phyloP scores from a whole-genome alignment of 1,140 invertebrate species.

The Pantala flavescens region DNA sequence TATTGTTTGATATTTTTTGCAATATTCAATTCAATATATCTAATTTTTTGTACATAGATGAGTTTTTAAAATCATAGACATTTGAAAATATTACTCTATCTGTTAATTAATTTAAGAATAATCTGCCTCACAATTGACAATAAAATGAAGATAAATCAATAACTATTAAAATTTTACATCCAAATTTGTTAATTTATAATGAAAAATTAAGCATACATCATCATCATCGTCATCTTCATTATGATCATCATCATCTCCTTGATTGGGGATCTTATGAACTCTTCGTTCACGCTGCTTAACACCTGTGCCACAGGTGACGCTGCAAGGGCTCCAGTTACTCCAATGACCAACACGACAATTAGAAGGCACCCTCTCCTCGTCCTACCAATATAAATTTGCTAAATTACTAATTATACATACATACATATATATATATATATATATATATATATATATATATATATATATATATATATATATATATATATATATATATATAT shows the following conservation, averaged over 20 bases:
- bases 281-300: conserved; percentile 33
- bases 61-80: too few species aligned
- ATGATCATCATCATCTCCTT: neutral
- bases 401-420: conserved; percentile 16
- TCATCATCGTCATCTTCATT: neutral
- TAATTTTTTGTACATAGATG: too few species aligned
- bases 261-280: neutral
- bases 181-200: too few species aligned
- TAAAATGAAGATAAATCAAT: too few species aligned
- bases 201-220: neutral
- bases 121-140: too few species aligned
- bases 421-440: conserved; percentile 22
- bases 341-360: conserved; percentile 28
- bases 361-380: conserved; percentile 20
- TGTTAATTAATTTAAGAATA: too few species aligned
- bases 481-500: too few species aligned
- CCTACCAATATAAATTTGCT: conserved; percentile 11
- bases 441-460: conserved; percentile 23
- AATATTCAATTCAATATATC: too few species aligned
- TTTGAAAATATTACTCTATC: too few species aligned
- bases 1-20: neutral
- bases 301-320: conserved; percentile 36
- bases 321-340: conserved; percentile 36
- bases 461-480: conserved; percentile 22
- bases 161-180: too few species aligned